Evolutionary conservation across 2,888 invertebrate genomes (phyloP).

Genomic region (Nowickia ferox): DNA sequence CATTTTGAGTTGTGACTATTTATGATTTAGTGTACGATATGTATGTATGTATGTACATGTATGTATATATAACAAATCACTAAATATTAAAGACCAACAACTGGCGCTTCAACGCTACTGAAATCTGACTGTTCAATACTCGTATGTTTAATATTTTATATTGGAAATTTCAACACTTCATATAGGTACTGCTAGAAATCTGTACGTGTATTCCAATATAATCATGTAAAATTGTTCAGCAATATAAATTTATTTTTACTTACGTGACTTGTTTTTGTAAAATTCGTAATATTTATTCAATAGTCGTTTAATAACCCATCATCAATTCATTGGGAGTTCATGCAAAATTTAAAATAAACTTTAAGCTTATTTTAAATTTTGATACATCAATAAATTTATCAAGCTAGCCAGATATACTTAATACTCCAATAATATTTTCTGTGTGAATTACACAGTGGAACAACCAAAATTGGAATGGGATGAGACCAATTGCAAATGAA

Average conservation of each 20-base stretch:
- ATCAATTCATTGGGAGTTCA: slow-evolving; percentile 57
- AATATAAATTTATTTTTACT: slow-evolving; percentile 41
- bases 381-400: slow-evolving; percentile 22
- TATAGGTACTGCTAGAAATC: slow-evolving; percentile 20
- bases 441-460: too few relatives aligned
- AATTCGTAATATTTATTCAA: slow-evolving; percentile 36
- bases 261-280: slow-evolving; percentile 60
- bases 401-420: not conserved
- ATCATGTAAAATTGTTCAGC: slow-evolving; percentile 30
- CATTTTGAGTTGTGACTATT: too few relatives aligned
- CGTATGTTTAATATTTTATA: slow-evolving; percentile 18
- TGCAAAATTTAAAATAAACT: slow-evolving; percentile 8
- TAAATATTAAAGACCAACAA: not conserved
- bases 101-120: slow-evolving; percentile 58
- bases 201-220: not conserved
- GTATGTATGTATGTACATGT: too few relatives aligned
- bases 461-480: too few relatives aligned
- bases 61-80: too few relatives aligned
- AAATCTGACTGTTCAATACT: slow-evolving; percentile 28
- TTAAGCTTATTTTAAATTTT: slow-evolving; percentile 14
- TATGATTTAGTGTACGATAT: too few relatives aligned
- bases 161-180: slow-evolving; percentile 24
- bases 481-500: too few relatives aligned
- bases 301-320: slow-evolving; percentile 60
- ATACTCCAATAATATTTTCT: too few relatives aligned